Conservation (phyloP, 2,797 vertebrate genomes). For the Hyperoplus immaculatus region DNA sequence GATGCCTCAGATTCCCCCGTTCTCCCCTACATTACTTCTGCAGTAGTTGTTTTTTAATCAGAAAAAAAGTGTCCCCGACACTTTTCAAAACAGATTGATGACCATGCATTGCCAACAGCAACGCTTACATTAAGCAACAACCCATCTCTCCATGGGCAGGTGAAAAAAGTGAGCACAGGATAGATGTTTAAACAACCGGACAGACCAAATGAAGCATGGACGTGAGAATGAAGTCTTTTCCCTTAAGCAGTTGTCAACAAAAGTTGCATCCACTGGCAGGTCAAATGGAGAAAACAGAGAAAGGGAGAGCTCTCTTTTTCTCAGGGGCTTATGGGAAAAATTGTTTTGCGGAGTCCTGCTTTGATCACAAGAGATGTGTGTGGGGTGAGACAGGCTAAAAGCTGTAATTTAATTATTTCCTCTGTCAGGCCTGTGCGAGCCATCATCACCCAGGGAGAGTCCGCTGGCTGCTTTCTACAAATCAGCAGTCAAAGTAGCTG, state of each 20-base stretch:
- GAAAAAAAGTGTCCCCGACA: too few species aligned
- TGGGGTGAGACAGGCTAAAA: constrained; percentile 54
- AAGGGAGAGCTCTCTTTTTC: constrained; percentile 37
- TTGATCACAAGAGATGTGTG: constrained; percentile 72
- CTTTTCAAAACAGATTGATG: too few species aligned
- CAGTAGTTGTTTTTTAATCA: too few species aligned
- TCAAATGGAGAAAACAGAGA: constrained; percentile 48
- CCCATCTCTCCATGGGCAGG: constrained; percentile 26
- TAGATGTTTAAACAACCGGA: constrained; percentile 45
- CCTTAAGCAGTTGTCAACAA: constrained; percentile 54
- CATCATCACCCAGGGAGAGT: constrained; percentile 65
- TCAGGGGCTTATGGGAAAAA: constrained; percentile 60
- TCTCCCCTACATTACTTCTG: too few species aligned
- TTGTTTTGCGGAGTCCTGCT: constrained; percentile 58
- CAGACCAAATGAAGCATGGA: constrained; percentile 60
- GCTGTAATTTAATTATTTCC: constrained; percentile 74
- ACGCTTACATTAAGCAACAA: constrained; percentile 34
- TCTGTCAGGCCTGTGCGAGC: constrained; percentile 53
- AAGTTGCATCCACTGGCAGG: constrained; percentile 49
- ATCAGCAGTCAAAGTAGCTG: constrained; percentile 54
- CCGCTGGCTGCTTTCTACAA: constrained; percentile 43
- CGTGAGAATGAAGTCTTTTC: constrained; percentile 61
- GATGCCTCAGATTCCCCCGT: too few species aligned
- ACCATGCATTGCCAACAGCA: too few species aligned
- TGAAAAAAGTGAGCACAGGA: constrained; percentile 36